Conservation (phyloP, 2,797 vertebrate genomes). For the Lerista edwardsae region DNA sequence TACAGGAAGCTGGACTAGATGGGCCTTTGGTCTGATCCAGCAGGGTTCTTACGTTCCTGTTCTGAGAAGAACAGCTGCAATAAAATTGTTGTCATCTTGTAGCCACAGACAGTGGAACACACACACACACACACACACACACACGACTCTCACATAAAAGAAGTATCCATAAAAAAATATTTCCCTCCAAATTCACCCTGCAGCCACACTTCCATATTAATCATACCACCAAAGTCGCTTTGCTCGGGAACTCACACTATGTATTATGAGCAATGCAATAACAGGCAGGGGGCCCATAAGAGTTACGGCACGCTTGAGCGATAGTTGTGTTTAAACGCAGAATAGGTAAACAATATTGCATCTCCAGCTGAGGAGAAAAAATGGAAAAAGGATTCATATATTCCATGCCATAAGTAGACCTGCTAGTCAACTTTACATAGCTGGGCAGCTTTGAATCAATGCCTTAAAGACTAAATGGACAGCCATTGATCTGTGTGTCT, state of each 20-base stretch:
- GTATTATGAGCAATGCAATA: background rate
- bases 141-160: background rate
- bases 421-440: slow-evolving; percentile 20
- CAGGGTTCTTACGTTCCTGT: too few species aligned
- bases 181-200: background rate
- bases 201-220: background rate
- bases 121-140: too few species aligned
- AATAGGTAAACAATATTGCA: slow-evolving; percentile 31
- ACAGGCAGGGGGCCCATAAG: background rate
- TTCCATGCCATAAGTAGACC: background rate
- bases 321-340: slow-evolving; percentile 32
- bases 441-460: background rate
- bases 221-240: background rate
- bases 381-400: background rate
- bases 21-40: too few species aligned
- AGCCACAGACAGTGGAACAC: background rate
- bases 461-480: slow-evolving; percentile 18
- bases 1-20: too few species aligned
- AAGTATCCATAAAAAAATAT: background rate
- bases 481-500: slow-evolving; percentile 1
- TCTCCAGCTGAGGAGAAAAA: slow-evolving; percentile 28
- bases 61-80: background rate
- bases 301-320: slow-evolving; percentile 6
- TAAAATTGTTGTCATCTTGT: background rate
- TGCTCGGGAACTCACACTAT: background rate